phyloP scores from a whole-genome alignment of 2,888 invertebrate genomes.

The Sturmia bella region DNA sequence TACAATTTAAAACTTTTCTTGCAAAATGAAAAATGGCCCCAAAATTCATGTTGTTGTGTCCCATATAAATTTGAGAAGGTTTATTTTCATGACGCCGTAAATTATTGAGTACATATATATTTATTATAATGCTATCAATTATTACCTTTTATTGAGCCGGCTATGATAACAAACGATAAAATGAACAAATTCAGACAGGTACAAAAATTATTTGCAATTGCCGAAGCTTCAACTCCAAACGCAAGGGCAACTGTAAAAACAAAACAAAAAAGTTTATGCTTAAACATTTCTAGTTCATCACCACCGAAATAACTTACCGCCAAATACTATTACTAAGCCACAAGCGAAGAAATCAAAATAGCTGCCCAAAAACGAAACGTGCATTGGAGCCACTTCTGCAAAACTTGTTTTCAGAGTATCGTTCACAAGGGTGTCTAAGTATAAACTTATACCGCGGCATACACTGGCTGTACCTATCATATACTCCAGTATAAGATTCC shows the following conservation, averaged over 20 bases:
- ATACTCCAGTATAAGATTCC: slow-evolving; percentile 94
- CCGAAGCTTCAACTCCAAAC: slow-evolving; percentile 90
- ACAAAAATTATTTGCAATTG: slow-evolving; percentile 89
- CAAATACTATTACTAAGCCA: slow-evolving; percentile 85
- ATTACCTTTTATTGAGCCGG: slow-evolving; percentile 86
- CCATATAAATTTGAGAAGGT: no score
- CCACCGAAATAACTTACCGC: slow-evolving; percentile 83
- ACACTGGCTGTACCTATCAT: slow-evolving; percentile 89
- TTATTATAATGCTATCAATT: background rate
- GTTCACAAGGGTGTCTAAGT: slow-evolving; percentile 86
- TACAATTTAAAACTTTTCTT: no score
- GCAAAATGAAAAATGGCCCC: no score
- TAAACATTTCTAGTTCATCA: background rate
- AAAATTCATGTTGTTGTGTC: no score
- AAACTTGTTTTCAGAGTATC: slow-evolving; percentile 86
- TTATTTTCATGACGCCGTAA: no score
- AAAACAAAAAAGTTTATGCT: background rate
- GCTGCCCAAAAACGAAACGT: slow-evolving; percentile 84
- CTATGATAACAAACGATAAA: slow-evolving; percentile 88
- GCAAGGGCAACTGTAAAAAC: slow-evolving; percentile 85
- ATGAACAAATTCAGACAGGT: slow-evolving; percentile 88
- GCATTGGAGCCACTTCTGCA: slow-evolving; percentile 84
- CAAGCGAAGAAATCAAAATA: slow-evolving; percentile 90
- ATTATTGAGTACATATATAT: no score
- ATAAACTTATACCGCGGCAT: slow-evolving; percentile 88